Percentiles rank a stretch among this genome's conserved stretches.
Conservation (phyloP, 1,140 invertebrate genomes). For the Teleogryllus occipitalis region DNA sequence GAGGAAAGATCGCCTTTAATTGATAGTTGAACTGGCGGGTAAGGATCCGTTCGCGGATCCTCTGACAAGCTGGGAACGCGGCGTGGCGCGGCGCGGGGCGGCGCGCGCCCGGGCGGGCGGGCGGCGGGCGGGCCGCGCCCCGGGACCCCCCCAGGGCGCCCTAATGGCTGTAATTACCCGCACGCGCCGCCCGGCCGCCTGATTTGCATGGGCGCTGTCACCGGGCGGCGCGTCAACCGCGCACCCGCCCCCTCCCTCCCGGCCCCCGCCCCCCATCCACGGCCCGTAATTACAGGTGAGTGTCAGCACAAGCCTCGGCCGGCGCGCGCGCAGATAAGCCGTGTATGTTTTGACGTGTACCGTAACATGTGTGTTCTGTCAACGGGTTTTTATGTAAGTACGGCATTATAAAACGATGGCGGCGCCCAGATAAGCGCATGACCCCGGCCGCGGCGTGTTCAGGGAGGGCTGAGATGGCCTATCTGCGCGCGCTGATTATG, state of each 20-base stretch:
- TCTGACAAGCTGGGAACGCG: too few species aligned
- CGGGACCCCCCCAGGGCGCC: background rate
- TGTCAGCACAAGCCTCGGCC: background rate
- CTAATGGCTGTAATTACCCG: background rate
- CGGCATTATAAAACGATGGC: background rate
- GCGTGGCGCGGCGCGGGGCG: too few species aligned
- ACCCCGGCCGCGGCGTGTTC: conserved; percentile 1
- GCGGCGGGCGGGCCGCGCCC: too few species aligned
- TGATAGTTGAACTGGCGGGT: background rate
- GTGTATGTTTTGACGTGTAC: background rate
- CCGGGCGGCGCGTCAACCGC: background rate
- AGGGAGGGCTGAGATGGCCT: background rate
- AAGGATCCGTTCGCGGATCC: background rate
- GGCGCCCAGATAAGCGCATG: background rate
- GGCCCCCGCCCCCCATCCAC: too few species aligned
- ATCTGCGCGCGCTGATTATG: background rate
- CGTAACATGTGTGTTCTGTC: background rate
- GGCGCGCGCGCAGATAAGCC: background rate
- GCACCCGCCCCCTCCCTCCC: too few species aligned
- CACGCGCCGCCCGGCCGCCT: background rate
- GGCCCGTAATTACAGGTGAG: background rate
- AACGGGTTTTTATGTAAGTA: conserved; percentile 1
- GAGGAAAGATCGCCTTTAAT: background rate
- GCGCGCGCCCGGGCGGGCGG: too few species aligned
- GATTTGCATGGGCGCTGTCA: background rate